Conservation (phyloP, 2,888 invertebrate species). For the Drosophila tanythrix region DNA sequence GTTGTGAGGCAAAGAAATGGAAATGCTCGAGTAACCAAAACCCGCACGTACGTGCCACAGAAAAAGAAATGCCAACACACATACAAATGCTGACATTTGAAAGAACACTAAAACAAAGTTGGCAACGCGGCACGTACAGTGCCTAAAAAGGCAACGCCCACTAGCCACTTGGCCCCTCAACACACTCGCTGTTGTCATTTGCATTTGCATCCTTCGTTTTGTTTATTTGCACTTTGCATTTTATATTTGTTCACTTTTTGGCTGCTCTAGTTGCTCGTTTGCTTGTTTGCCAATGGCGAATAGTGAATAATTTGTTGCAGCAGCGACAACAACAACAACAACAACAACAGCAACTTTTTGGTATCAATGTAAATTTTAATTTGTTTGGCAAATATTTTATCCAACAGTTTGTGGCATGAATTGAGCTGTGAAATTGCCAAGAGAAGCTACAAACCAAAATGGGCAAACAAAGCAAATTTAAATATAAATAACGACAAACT, state of each 20-base stretch:
- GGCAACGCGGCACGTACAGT: conserved; percentile 52
- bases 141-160: conserved; percentile 36
- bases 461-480: conserved; percentile 26
- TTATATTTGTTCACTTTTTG: conserved; percentile 71
- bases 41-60: conserved; percentile 48
- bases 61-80: conserved; percentile 13
- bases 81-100: conserved; percentile 3
- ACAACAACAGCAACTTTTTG: conserved; percentile 44
- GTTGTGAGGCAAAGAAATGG: conserved; percentile 42
- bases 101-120: conserved; percentile 29
- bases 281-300: conserved; percentile 58
- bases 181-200: conserved; percentile 12
- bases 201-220: conserved; percentile 52
- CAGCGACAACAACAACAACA: conserved; percentile 32
- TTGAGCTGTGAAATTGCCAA: conserved; percentile 64
- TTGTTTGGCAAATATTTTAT: conserved; percentile 75
- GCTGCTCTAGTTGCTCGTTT: conserved; percentile 22
- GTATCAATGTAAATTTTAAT: conserved; percentile 79
- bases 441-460: conserved; percentile 15
- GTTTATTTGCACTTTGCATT: conserved; percentile 71
- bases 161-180: not conserved
- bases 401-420: conserved; percentile 59
- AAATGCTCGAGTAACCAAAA: conserved; percentile 43
- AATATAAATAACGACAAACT: conserved; percentile 30
- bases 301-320: conserved; percentile 68